phyloP scores from a whole-genome alignment of 2,888 invertebrate genomes.

The Nebria salina region DNA sequence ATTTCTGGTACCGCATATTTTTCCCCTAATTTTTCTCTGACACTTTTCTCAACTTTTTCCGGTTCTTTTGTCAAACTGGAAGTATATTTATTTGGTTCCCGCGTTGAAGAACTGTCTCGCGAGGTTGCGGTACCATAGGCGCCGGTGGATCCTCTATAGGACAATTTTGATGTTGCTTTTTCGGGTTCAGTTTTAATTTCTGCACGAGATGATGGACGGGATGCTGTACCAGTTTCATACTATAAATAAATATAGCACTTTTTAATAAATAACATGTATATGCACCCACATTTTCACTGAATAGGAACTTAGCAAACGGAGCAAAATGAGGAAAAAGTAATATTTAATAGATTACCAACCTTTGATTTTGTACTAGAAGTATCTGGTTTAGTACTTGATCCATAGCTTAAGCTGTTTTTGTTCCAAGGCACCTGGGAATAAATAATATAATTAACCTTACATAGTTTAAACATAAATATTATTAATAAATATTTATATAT shows the following conservation, averaged over 20 bases:
- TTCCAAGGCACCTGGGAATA: slow-evolving; percentile 51
- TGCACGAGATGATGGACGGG: slow-evolving; percentile 53
- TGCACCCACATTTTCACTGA: slow-evolving; percentile 6
- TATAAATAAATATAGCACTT: slow-evolving; percentile 50
- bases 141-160: slow-evolving; percentile 49
- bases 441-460: slow-evolving; percentile 17
- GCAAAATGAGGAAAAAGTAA: neutral
- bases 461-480: too few species aligned
- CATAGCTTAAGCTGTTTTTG: slow-evolving; percentile 49
- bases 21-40: neutral
- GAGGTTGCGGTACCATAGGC: slow-evolving; percentile 55
- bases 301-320: neutral
- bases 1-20: neutral
- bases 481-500: neutral
- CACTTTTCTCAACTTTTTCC: neutral
- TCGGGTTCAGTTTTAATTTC: slow-evolving; percentile 55
- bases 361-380: slow-evolving; percentile 31
- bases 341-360: slow-evolving; percentile 14
- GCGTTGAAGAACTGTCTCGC: slow-evolving; percentile 52
- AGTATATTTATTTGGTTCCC: slow-evolving; percentile 50
- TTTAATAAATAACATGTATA: neutral
- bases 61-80: slow-evolving; percentile 2
- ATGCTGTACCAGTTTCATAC: slow-evolving; percentile 57
- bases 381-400: slow-evolving; percentile 43
- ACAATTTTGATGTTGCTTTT: slow-evolving; percentile 54